A percentile compares a stretch with the other conserved stretches of the same genome.
These are phyloP conservation scores for Neopipo cinnamomea DNA, from an alignment of 2,113 vertebrate genomes.

Conservation along the genomic window DNA sequence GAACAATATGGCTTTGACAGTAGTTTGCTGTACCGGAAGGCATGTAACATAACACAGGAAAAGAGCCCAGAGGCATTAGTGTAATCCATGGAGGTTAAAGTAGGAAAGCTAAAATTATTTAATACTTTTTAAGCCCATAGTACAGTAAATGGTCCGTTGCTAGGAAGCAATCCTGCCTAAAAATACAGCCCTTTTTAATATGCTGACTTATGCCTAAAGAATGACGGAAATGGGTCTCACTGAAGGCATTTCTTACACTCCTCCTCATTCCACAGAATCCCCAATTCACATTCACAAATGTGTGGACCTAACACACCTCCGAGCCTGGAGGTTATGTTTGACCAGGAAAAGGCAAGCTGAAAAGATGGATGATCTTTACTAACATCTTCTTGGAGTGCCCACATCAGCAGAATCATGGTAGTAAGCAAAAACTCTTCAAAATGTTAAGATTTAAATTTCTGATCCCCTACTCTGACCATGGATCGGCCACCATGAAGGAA, in stretches of 20 bases:
- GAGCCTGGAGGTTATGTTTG: neutral
- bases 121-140: conserved; percentile 51
- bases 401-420: neutral
- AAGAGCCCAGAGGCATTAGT: conserved; percentile 42
- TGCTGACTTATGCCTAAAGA: neutral
- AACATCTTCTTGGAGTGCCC: neutral
- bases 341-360: neutral
- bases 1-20: neutral
- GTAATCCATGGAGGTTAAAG: conserved; percentile 57
- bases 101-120: conserved; percentile 66
- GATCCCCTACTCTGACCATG: neutral
- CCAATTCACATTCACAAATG: rapidly evolving
- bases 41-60: neutral
- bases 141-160: conserved; percentile 33
- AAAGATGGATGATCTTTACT: neutral
- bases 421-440: neutral
- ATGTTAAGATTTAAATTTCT: neutral
- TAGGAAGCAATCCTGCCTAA: conserved; percentile 34
- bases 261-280: neutral
- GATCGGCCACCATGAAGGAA: neutral
- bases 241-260: neutral
- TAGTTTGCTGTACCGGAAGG: neutral
- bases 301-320: neutral
- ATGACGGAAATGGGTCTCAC: neutral
- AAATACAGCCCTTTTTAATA: conserved; percentile 24